Percentiles rank a stretch among this genome's conserved stretches.
These are phyloP conservation scores for Hypolimnas misippus DNA, from an alignment of 2,888 invertebrate genomes.

Conservation along the genomic window DNA sequence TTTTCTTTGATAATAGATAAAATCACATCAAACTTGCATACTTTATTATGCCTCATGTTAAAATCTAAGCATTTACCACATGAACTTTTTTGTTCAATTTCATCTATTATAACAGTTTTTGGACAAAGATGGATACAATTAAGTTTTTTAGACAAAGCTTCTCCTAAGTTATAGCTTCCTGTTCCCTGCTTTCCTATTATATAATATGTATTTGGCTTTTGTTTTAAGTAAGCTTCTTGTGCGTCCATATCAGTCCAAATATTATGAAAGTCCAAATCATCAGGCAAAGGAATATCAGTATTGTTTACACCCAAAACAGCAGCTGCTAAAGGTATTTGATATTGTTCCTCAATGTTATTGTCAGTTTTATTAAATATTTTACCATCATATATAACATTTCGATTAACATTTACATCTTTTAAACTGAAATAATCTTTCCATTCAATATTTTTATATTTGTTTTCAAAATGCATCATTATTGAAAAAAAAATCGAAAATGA, in stretches of 20 bases:
- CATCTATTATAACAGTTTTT: constrained; percentile 79
- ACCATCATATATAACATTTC: constrained; percentile 51
- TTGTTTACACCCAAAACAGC: constrained; percentile 68
- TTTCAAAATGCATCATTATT: constrained; percentile 38
- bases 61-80: constrained; percentile 85
- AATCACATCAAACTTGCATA: constrained; percentile 77
- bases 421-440: constrained; percentile 55
- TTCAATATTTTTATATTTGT: constrained; percentile 54
- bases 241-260: constrained; percentile 81
- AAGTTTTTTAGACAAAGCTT: constrained; percentile 81
- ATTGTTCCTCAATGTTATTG: constrained; percentile 28
- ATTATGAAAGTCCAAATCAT: constrained; percentile 51
- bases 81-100: constrained; percentile 80
- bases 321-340: constrained; percentile 57
- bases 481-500: too few relatives aligned
- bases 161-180: constrained; percentile 79
- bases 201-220: constrained; percentile 83
- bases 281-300: constrained; percentile 59
- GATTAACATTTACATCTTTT: constrained; percentile 50
- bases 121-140: constrained; percentile 85
- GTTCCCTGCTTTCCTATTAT: constrained; percentile 85
- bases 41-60: constrained; percentile 81
- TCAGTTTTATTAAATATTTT: constrained; percentile 44
- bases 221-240: constrained; percentile 73
- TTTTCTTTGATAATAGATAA: constrained; percentile 80